phyloP scores from a whole-genome alignment of 2,113 vertebrate species.

The Toxotes chatareus region DNA sequence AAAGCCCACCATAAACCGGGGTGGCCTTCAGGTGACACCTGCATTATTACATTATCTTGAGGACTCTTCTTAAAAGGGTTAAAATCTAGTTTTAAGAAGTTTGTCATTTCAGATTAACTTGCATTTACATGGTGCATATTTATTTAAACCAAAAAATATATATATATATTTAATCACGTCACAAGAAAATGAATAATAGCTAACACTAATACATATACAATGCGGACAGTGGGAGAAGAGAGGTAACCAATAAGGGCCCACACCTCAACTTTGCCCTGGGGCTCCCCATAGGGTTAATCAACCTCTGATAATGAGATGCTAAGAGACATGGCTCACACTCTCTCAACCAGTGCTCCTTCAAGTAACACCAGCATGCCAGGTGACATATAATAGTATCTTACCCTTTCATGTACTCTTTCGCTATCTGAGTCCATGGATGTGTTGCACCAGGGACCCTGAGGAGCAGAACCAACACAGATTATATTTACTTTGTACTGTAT shows the following conservation, averaged over 20 bases:
- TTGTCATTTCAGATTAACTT: neutral
- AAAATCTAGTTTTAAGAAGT: neutral
- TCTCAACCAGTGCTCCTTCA: neutral
- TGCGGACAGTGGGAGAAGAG: neutral
- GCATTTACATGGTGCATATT: neutral
- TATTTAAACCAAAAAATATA: neutral
- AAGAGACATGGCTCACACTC: neutral
- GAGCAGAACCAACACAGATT: slow-evolving; percentile 18
- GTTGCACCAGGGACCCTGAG: slow-evolving; percentile 77
- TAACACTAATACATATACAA: neutral
- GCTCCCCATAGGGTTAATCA: neutral
- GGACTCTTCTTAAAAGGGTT: neutral
- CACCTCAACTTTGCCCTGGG: neutral
- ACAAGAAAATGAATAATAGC: neutral
- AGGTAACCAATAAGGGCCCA: neutral
- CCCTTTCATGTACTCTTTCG: slow-evolving; percentile 82
- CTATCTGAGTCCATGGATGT: slow-evolving; percentile 80
- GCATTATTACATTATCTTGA: neutral
- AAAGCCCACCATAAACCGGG: neutral
- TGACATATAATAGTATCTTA: slow-evolving; percentile 50
- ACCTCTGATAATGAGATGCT: neutral
- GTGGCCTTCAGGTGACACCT: neutral
- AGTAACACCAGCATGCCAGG: neutral
- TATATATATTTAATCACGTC: neutral
- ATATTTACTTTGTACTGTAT: neutral